A percentile compares a stretch with the other conserved stretches of the same genome.
phyloP scores from a whole-genome alignment of 2,888 invertebrate genomes.

The Lottia scabra region DNA sequence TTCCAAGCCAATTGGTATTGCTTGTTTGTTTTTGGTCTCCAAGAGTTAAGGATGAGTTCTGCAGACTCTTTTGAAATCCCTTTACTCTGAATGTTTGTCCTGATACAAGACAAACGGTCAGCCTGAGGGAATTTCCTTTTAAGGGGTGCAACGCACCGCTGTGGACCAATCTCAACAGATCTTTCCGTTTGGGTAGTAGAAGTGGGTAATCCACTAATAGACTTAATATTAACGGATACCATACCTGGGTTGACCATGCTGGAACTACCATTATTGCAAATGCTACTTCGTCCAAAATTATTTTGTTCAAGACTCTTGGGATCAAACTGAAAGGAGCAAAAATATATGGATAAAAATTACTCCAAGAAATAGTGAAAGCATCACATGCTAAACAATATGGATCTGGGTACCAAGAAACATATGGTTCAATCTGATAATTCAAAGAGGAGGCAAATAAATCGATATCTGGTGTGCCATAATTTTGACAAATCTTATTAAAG shows the following conservation, averaged over 20 bases:
- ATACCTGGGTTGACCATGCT: constrained; percentile 27
- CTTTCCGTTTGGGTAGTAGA: neutral
- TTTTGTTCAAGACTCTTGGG: constrained; percentile 18
- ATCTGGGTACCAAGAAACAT: constrained; percentile 27
- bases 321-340: constrained; percentile 26
- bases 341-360: constrained; percentile 28
- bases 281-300: constrained; percentile 17
- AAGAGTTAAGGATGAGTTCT: neutral
- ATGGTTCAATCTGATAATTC: constrained; percentile 21
- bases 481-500: constrained; percentile 16
- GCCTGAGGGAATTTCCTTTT: neutral
- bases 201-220: neutral
- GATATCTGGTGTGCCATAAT: constrained; percentile 23
- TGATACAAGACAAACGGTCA: neutral
- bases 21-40: neutral
- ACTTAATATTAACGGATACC: constrained; percentile 25
- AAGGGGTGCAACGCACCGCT: neutral
- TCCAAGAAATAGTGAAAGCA: constrained; percentile 28
- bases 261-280: constrained; percentile 23
- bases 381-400: constrained; percentile 18
- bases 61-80: neutral
- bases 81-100: neutral
- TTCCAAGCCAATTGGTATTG: neutral
- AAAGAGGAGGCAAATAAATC: constrained; percentile 28
- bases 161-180: too few species aligned